These are phyloP conservation scores for Agrotis puta DNA, from an alignment of 2,888 invertebrate genomes.

Conservation along the genomic window DNA sequence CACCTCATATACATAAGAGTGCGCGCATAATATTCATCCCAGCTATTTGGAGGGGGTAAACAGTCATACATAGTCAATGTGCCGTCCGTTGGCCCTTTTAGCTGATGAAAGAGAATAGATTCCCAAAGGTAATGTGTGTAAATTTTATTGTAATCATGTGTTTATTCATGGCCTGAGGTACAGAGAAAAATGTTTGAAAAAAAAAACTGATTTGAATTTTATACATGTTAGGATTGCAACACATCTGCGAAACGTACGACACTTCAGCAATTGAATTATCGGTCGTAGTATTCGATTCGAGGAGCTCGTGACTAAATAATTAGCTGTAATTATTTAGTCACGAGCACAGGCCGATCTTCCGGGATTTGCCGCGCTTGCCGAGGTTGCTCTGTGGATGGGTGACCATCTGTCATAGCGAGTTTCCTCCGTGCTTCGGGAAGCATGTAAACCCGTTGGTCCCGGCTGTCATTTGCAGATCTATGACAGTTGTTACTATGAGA, in stretches of 20 bases:
- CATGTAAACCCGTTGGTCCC: too few species aligned
- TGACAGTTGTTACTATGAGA: too few species aligned
- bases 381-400: too few species aligned
- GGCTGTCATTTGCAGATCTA: too few species aligned
- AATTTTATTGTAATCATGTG: conserved; percentile 72
- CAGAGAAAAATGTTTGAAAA: conserved; percentile 31
- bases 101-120: conserved; percentile 78
- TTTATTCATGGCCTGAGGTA: conserved; percentile 56
- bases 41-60: conserved; percentile 63
- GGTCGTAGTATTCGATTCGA: not conserved
- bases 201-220: conserved; percentile 33
- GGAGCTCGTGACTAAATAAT: too few species aligned
- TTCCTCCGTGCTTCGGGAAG: too few species aligned
- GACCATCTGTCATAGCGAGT: too few species aligned
- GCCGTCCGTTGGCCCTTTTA: conserved; percentile 78
- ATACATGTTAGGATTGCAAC: not conserved
- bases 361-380: too few species aligned
- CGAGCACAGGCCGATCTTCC: too few species aligned
- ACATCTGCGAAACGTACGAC: too few species aligned
- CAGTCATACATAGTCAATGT: conserved; percentile 85
- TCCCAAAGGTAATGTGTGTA: conserved; percentile 68
- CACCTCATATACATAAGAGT: conserved; percentile 58
- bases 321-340: too few species aligned
- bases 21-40: conserved; percentile 57
- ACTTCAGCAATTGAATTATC: too few species aligned